Base-by-base conservation (phyloP, 2,113 vertebrate genomes). In the Proterorhinus semilunaris region DNA sequence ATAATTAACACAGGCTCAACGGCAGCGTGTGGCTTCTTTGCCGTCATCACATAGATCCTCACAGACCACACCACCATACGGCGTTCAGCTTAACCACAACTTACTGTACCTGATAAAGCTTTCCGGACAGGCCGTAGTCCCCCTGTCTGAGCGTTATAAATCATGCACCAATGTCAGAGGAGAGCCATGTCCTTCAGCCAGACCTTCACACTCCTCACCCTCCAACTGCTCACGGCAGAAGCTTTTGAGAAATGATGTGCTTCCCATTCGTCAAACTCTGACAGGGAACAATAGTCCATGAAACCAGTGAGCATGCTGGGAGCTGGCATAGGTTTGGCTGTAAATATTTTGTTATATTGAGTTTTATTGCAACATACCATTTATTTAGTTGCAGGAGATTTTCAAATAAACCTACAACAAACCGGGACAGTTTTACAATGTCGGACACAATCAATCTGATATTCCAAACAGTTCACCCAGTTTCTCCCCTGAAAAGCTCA, bases 161-260 rank as follows among this genome's bases (percentile, higher is more conserved):
- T 88, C 82, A 86, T 46, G 1, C 42, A 7, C 6, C 59, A 15
- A 17, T 47, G 58, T 68, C 66, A 81, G 16, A 71, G 53, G 53
- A 81, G 72, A 43, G 69, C 73, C 13, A 65, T 52, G 72, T 86
- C 87, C 87, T 88, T 87, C 79, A 64, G 45, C 7, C 55, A 46
- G 67, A 74, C 76, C 80, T 88, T 87, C 83, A 79, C 83, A 75
- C 83, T 74, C 79, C 69, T 75, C 69, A 48, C 67, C 45, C 67
- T 65, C 69, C 65, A 61, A 76, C 66, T 27, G 43, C 3, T 49
- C 59, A 8, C 2, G 5, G 7, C 75, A 0, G 13, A 55, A 61
- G 48, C n/a, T n/a, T 15, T 27, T 45, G 81, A 76, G 57, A 54
- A 77, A 83, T 64, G 68, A 80, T 70, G 36, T 69, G 77, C 68